These are phyloP conservation scores for Mus spicilegus DNA, from an alignment of 2,113 vertebrate genomes.

Conservation along the genomic window DNA sequence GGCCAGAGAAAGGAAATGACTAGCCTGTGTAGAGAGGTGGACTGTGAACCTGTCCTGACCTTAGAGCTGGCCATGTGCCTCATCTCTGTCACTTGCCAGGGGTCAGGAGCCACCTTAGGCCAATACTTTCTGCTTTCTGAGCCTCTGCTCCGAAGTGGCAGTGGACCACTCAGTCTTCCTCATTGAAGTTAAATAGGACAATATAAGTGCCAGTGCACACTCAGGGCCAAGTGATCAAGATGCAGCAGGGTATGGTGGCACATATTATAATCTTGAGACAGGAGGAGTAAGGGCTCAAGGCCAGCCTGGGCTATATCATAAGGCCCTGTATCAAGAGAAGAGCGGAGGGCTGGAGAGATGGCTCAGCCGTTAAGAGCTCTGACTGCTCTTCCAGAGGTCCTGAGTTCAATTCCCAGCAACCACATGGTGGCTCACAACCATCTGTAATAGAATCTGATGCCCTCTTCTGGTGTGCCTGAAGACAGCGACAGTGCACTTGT, in stretches of 20 bases:
- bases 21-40: background rate
- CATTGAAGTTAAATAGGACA: background rate
- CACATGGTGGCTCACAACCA: too few relatives aligned
- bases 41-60: background rate
- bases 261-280: background rate
- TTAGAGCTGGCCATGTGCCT: background rate
- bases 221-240: rapidly evolving
- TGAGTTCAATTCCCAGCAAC: too few relatives aligned
- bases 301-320: background rate
- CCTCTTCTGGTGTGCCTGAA: too few relatives aligned
- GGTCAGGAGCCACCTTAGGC: background rate
- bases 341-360: background rate
- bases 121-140: background rate
- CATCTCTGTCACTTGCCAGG: background rate
- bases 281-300: background rate
- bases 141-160: background rate
- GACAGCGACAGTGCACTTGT: too few relatives aligned
- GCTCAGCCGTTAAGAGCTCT: too few relatives aligned
- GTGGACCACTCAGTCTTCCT: background rate
- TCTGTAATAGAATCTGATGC: too few relatives aligned
- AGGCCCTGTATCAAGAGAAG: background rate
- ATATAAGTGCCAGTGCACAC: background rate
- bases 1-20: background rate
- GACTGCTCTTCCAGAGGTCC: too few relatives aligned
- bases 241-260: background rate